These are phyloP conservation scores for Diadophis punctatus DNA, from an alignment of 2,113 vertebrate species.

Conservation along the genomic window DNA sequence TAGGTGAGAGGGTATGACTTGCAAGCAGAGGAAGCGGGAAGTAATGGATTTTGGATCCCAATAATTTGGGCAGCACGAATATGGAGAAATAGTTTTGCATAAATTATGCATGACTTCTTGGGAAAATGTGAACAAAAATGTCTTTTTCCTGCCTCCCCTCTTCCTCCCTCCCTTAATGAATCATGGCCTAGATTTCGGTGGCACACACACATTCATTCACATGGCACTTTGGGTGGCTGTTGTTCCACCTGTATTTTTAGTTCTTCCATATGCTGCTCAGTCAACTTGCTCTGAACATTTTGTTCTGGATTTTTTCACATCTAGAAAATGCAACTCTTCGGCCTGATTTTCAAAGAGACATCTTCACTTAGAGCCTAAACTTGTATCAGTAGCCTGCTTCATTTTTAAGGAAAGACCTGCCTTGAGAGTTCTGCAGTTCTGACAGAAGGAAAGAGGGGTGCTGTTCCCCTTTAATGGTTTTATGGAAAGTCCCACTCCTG, in stretches of 20 bases:
- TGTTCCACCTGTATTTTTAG: slow-evolving; percentile 53
- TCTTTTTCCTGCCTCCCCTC: neutral
- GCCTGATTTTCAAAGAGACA: neutral
- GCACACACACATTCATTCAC: slow-evolving; percentile 44
- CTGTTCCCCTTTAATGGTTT: neutral
- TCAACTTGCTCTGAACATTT: slow-evolving; percentile 33
- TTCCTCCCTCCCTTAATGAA: slow-evolving; percentile 48
- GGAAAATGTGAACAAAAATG: slow-evolving; percentile 47
- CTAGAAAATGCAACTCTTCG: slow-evolving; percentile 3
- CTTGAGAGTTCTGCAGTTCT: neutral
- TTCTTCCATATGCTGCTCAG: slow-evolving; percentile 16
- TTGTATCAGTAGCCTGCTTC: neutral
- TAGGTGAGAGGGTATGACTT: slow-evolving; percentile 44
- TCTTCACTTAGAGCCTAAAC: too few relatives aligned
- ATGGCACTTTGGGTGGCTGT: slow-evolving; percentile 46
- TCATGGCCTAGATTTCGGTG: slow-evolving; percentile 49
- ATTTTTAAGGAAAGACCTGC: neutral
- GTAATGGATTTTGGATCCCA: slow-evolving; percentile 37
- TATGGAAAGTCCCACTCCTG: neutral
- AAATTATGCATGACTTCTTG: slow-evolving; percentile 53
- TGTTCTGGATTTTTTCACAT: slow-evolving; percentile 25
- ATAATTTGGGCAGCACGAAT: slow-evolving; percentile 62
- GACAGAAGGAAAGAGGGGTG: neutral
- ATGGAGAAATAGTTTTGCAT: slow-evolving; percentile 55
- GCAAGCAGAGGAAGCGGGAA: slow-evolving; percentile 35